Conservation (phyloP, 2,888 invertebrate genomes). For the Zelleria hepariella region DNA sequence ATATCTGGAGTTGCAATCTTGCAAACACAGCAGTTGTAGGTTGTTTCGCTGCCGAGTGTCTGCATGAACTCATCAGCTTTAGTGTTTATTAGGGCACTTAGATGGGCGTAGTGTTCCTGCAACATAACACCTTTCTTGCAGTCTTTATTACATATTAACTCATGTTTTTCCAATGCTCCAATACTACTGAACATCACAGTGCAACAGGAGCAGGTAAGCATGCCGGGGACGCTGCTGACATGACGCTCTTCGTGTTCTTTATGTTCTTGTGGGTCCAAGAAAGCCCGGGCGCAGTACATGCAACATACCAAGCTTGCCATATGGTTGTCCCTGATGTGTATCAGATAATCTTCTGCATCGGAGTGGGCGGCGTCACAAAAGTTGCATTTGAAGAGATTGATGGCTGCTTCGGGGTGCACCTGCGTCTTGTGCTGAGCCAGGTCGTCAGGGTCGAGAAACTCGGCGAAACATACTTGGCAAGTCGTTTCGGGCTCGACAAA, state of each 20-base stretch:
- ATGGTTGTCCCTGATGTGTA: slow-evolving; percentile 39
- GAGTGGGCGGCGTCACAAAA: slow-evolving; percentile 29
- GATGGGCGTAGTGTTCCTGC: slow-evolving; percentile 21
- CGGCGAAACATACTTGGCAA: slow-evolving; percentile 37
- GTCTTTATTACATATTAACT: slow-evolving; percentile 19
- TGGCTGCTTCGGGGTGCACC: slow-evolving; percentile 25
- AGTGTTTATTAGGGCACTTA: slow-evolving; percentile 37
- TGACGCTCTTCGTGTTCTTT: slow-evolving; percentile 36
- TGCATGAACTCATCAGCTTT: slow-evolving; percentile 28
- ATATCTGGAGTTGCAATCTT: slow-evolving; percentile 16
- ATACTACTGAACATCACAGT: slow-evolving; percentile 18
- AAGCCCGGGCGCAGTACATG: slow-evolving; percentile 33
- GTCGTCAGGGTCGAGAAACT: slow-evolving; percentile 49
- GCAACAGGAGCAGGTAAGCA: slow-evolving; percentile 40
- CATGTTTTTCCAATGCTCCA: slow-evolving; percentile 29
- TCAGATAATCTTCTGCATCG: slow-evolving; percentile 28
- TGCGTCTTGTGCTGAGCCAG: slow-evolving; percentile 35
- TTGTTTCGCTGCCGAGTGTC: slow-evolving; percentile 13
- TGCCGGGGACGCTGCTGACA: slow-evolving; percentile 9
- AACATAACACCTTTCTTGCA: slow-evolving; percentile 30
- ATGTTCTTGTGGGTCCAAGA: slow-evolving; percentile 17
- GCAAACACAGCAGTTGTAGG: slow-evolving; percentile 30
- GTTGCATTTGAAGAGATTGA: slow-evolving; percentile 24
- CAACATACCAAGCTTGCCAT: slow-evolving; percentile 29
- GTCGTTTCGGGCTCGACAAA: slow-evolving; percentile 29